Evolutionary conservation across 2,113 vertebrate genomes (phyloP), one percentile per base, ranked within the genome.

Genomic region (Spea multiplicata): DNA sequence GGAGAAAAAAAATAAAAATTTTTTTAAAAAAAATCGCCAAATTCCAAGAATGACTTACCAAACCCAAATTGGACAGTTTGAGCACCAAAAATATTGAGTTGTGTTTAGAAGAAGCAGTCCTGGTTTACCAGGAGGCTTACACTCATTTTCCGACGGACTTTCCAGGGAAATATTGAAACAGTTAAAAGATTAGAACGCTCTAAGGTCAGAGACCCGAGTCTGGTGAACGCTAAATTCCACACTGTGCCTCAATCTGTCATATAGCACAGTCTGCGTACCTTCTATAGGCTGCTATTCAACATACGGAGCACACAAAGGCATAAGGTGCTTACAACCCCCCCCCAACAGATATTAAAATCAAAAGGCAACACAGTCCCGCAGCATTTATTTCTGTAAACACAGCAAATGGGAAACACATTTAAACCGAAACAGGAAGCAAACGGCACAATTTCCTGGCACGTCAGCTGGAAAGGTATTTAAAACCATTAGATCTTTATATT

Each of bases 401-500:
- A 81, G 55, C 45, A 47, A 87, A 88, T 77, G 81, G 82, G 82
- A 87, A 86, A 81, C 89, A 91, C 85, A 85, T 84, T 86, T 80
- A 80, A 44, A 49, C 73, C 71, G 81, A 71, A 82, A 84, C 86
- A 89, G 89, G 88, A 91, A 90, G 85, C 85, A 84, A 84, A 86
- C 84, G 84, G 86, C 84, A 88, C 84, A 86, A 82, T 87, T 88
- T 89, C 87, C 89, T 87, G 86, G 9, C 61, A 71, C 82, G 87
- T 86, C 86, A 84, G 45, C 83, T 82, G 87, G 86, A 86, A 89
- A 88, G 88, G 85, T 84, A 88, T 87, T 87, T 86, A 82, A 86
- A 84, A 82, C 71, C 72, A 84, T 68, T n/a, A 82, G 73, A 71
- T 71, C 79, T 74, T 86, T 73, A 74, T 77, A 12, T 30, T 73